Evolutionary conservation across 2,113 vertebrate species (phyloP), one percentile per base, ranked within the genome.

Genomic region (Cyanoramphus novaezelandiae): DNA sequence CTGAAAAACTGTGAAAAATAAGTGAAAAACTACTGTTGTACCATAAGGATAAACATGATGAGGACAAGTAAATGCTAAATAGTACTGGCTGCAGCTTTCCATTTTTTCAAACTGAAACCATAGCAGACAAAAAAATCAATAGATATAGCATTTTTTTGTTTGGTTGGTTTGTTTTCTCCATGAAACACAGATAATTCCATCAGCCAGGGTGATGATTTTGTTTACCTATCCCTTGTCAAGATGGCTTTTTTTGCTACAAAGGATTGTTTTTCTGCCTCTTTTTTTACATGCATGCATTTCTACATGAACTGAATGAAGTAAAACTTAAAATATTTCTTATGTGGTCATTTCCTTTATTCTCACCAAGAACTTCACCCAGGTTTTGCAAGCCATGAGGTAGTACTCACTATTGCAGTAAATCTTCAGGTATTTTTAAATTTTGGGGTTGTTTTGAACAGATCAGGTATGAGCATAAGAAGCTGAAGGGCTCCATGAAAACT

Each of bases 1-100:
- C 88, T 89, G 37, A 86, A 95, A 87, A 94, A 85, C 9, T 95
- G 37, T 75, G 28, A 64, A 78, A 77, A 81, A 88, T 39, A 46
- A 67, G 44, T 55, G 64, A 80, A 90, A 82, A 93, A 65, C 69
- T 39, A 47, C 0, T 62, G 7, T 64, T 79, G 11, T 41, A 27
- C 25, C 28, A 50, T 37, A 82, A 91, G 33, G 33, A 91, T 24
- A 78, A 33, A 60, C 27, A 57, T 3, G 5, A 41, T 19, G 11
- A 93, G 15, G 44, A 72, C 1, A 24, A 79, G 29, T 59, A 35
- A 59, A 23, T 23, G 33, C 13, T 16, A 78, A 71, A 35, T 63
- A 17, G 2, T 31, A 28, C 25, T 13, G 14, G 6, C 23, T 53
- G n/a, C 23, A 19, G 8, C 17, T 64, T 94, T 90, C 31, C 14